Evolutionary conservation across 1,140 invertebrate genomes (phyloP).

Genomic region (Neotoxoptera formosana): DNA sequence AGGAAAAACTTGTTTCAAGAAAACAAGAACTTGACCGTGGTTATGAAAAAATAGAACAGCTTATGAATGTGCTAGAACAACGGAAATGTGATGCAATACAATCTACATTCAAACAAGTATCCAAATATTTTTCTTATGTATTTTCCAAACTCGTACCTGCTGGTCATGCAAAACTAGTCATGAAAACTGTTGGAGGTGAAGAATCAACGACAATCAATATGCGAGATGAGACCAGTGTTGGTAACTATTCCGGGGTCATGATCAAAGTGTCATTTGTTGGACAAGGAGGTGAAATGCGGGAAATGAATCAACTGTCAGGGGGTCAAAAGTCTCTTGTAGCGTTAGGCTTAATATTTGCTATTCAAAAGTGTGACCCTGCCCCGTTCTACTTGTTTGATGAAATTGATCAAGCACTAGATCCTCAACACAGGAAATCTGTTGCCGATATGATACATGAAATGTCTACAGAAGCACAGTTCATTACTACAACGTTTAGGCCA

Average conservation of each 20-base stretch:
- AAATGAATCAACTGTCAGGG: conserved; percentile 99
- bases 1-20: conserved; percentile 94
- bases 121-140: conserved; percentile 97
- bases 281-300: conserved; percentile 83
- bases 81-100: conserved; percentile 98
- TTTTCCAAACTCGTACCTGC: conserved; percentile 97
- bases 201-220: conserved; percentile 64
- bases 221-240: conserved; percentile 71
- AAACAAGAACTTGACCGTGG: conserved; percentile 96
- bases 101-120: conserved; percentile 98
- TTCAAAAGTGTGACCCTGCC: conserved; percentile 99
- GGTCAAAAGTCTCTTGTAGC: conserved; percentile 99
- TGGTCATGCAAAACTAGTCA: conserved; percentile 91
- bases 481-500: conserved; percentile 98
- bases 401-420: conserved; percentile 97
- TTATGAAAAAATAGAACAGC: conserved; percentile 90
- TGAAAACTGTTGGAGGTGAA: conserved; percentile 78
- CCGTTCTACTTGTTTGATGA: conserved; percentile 99
- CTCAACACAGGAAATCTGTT: conserved; percentile 95
- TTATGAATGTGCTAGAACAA: conserved; percentile 94
- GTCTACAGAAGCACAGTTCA: conserved; percentile 95
- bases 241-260: conserved; percentile 83
- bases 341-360: conserved; percentile 97
- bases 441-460: conserved; percentile 99
- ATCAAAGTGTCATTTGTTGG: conserved; percentile 76